Evolutionary conservation across 2,113 vertebrate genomes (phyloP), one percentile per base, ranked within the genome.

Genomic region (Salvelinus fontinalis): DNA sequence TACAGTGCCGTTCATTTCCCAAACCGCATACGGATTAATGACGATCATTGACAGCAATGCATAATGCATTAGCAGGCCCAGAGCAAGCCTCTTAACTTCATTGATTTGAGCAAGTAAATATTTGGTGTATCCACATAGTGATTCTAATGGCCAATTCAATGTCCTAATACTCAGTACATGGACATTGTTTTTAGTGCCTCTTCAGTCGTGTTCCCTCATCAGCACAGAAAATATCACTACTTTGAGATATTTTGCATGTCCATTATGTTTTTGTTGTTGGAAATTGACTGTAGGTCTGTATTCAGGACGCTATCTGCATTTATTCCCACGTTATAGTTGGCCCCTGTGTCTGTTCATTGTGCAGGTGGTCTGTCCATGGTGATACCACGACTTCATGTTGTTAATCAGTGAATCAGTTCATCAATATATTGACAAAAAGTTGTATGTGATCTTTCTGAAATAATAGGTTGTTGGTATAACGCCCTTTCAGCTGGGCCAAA

Each of bases 1-100:
- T 86, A 85, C 79, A 74, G 22, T 54, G 44, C 71, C 75, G 65
- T 74, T 86, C 27, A 88, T 88, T 88, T 84, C 65, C 73, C 26
- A 34, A 76, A 75, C 67, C 67, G 70, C 60, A 54, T 80, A 34
- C 75, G 31, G 80, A 81, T 81, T 76, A 74, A 85, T 78, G 76
- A 67, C 65, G 71, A 22, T 9, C 39, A 44, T 12, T 44, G 39
- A 44, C 39, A 44, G 39, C 72, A 49, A 75, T 77, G 57, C 74
- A 80, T 57, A 34, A 74, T 39, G 22, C 67, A 79, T 74, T 48
- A 77, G 71, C 54, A 31, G 13, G 39, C 66, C 62, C 59, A 66
- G 22, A 44, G 66, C 66, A 70, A 79, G 48, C 20, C 75, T 49
- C 26, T 14, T 27, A 26, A 9, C 51, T 29, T 71, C 9, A 39